Evolutionary conservation across 2,113 vertebrate genomes (phyloP).

Genomic region (Gallinago paraguaiae): DNA sequence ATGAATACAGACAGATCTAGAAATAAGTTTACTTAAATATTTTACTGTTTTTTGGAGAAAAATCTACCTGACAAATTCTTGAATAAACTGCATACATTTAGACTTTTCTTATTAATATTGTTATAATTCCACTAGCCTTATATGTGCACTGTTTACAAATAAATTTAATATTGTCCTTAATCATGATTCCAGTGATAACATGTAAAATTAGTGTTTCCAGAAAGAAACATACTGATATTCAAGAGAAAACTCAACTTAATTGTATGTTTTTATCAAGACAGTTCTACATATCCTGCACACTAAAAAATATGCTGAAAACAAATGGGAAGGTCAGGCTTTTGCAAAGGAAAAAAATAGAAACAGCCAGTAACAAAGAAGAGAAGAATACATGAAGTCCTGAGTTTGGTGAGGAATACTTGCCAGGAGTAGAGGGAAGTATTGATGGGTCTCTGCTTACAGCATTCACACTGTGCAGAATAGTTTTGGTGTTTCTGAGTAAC

Average conservation of each 20-base stretch:
- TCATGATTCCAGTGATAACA: background rate
- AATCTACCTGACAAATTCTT: background rate
- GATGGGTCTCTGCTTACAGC: background rate
- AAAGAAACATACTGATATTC: background rate
- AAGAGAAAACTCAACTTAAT: background rate
- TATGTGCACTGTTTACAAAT: accelerated
- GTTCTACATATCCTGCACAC: background rate
- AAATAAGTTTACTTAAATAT: background rate
- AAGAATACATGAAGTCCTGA: background rate
- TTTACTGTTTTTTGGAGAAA: background rate
- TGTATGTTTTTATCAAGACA: background rate
- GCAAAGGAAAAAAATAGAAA: background rate
- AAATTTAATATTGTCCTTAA: background rate
- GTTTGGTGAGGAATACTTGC: background rate
- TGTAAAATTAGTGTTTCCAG: background rate
- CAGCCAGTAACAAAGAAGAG: background rate
- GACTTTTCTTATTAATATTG: background rate
- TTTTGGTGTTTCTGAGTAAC: background rate
- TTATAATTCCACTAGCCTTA: background rate
- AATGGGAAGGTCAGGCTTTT: background rate
- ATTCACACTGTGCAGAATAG: background rate
- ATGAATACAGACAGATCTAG: background rate
- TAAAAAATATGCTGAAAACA: background rate
- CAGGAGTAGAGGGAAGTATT: background rate
- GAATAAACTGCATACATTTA: background rate